Conservation (phyloP, 2,113 vertebrate genomes). For the Tauraco erythrolophus region DNA sequence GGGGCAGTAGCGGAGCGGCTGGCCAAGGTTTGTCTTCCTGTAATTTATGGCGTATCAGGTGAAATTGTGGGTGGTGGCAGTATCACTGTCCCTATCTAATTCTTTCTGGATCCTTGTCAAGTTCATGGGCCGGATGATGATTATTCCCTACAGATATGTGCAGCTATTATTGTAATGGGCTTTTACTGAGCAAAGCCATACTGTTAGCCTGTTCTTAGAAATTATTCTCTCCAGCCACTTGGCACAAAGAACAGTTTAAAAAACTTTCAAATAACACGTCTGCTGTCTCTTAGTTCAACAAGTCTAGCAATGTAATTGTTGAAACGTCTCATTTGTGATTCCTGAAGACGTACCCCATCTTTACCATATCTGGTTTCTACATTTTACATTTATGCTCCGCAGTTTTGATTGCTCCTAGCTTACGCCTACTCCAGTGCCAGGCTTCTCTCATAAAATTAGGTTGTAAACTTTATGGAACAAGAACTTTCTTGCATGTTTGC, state of each 20-base stretch:
- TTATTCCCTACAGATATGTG: slow-evolving; percentile 17
- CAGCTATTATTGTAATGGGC: slow-evolving; percentile 33
- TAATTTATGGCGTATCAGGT: background rate
- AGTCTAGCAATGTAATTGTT: background rate
- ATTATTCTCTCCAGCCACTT: slow-evolving; percentile 24
- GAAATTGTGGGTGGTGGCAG: background rate
- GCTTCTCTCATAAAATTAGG: background rate
- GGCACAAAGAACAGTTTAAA: background rate
- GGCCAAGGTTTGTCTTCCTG: slow-evolving; percentile 26
- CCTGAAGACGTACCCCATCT: background rate
- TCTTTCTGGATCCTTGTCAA: slow-evolving; percentile 40
- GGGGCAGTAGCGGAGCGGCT: background rate
- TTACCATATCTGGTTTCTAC: background rate
- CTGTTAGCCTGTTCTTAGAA: slow-evolving; percentile 27
- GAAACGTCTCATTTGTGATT: background rate
- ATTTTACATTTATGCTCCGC: background rate
- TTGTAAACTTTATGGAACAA: background rate
- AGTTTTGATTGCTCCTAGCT: background rate
- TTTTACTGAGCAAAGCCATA: background rate
- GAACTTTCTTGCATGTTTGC: background rate
- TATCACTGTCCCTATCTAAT: slow-evolving; percentile 33
- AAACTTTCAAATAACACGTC: background rate
- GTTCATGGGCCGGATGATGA: background rate
- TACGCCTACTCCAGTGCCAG: background rate
- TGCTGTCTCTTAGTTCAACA: background rate